Evolutionary conservation across 2,888 invertebrate genomes (phyloP).

Genomic region (Colostygia pectinataria): DNA sequence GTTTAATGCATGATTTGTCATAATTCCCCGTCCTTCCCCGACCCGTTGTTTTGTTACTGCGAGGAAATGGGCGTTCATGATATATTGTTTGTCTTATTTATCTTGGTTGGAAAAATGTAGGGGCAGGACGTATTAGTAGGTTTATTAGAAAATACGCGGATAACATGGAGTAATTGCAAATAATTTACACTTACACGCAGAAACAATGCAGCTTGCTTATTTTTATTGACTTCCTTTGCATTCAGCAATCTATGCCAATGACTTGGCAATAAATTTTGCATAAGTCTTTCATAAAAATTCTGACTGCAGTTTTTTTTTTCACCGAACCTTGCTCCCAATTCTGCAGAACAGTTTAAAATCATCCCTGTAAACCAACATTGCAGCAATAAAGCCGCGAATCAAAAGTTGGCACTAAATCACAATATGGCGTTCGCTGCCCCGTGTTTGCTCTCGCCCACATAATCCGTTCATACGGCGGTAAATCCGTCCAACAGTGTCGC

Average conservation of each 20-base stretch:
- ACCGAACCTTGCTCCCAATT: slow-evolving; percentile 1
- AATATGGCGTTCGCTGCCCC: slow-evolving; percentile 79
- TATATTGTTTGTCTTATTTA: slow-evolving; percentile 79
- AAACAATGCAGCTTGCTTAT: not conserved
- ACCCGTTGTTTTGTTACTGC: slow-evolving; percentile 76
- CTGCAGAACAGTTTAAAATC: slow-evolving; percentile 36
- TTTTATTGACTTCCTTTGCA: too few species aligned
- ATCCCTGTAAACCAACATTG: slow-evolving; percentile 53
- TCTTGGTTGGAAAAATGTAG: slow-evolving; percentile 72
- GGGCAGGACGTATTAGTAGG: slow-evolving; percentile 59
- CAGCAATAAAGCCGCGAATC: slow-evolving; percentile 78
- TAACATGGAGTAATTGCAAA: slow-evolving; percentile 53
- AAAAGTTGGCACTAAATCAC: slow-evolving; percentile 78
- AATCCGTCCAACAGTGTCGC: slow-evolving; percentile 80
- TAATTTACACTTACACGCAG: slow-evolving; percentile 8
- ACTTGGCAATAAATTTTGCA: too few species aligned
- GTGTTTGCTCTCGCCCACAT: slow-evolving; percentile 83
- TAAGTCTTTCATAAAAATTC: not conserved
- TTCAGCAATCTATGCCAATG: too few species aligned
- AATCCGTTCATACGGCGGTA: slow-evolving; percentile 81
- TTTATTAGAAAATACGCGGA: slow-evolving; percentile 69
- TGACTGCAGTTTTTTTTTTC: slow-evolving; percentile 1
- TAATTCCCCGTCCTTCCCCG: slow-evolving; percentile 75
- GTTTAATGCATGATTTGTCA: slow-evolving; percentile 84
- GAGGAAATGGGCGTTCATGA: slow-evolving; percentile 77